Evolutionary conservation across 1,140 invertebrate genomes (phyloP).

Genomic region (Sogatella furcifera): DNA sequence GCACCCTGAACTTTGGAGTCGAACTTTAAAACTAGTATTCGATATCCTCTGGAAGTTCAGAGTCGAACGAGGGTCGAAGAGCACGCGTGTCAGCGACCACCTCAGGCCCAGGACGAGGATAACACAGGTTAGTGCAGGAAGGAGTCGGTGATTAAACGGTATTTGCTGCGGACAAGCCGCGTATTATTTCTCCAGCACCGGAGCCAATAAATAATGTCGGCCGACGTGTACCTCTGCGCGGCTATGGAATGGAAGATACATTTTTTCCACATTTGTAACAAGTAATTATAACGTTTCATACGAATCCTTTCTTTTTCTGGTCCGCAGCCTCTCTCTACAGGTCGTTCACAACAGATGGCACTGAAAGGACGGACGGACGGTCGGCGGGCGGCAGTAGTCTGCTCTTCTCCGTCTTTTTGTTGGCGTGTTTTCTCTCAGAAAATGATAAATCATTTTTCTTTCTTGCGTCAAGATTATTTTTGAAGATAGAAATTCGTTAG

Average conservation of each 20-base stretch:
- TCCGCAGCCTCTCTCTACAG: not conserved
- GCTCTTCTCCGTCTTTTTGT: not conserved
- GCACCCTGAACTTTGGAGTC: too few species aligned
- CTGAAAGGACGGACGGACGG: too few species aligned
- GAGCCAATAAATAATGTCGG: slow-evolving; percentile 1
- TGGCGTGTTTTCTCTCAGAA: slow-evolving; percentile 13
- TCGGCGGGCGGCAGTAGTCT: not conserved
- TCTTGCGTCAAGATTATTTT: slow-evolving; percentile 11
- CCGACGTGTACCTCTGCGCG: not conserved
- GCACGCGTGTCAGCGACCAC: not conserved
- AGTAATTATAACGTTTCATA: slow-evolving; percentile 4
- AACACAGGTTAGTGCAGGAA: not conserved
- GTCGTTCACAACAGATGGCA: not conserved
- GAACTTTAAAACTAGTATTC: too few species aligned
- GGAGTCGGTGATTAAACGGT: not conserved
- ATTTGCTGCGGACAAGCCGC: not conserved
- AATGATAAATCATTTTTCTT: slow-evolving; percentile 18
- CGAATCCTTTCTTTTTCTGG: slow-evolving; percentile 2
- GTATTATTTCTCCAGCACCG: not conserved
- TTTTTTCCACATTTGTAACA: slow-evolving; percentile 15
- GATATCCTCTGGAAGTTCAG: too few species aligned
- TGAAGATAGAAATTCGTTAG: slow-evolving; percentile 18
- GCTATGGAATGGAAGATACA: slow-evolving; percentile 13
- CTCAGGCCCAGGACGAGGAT: not conserved
- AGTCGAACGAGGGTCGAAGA: too few species aligned